These are phyloP conservation scores for Balaeniceps rex DNA, from an alignment of 2,113 vertebrate species.

Conservation along the genomic window DNA sequence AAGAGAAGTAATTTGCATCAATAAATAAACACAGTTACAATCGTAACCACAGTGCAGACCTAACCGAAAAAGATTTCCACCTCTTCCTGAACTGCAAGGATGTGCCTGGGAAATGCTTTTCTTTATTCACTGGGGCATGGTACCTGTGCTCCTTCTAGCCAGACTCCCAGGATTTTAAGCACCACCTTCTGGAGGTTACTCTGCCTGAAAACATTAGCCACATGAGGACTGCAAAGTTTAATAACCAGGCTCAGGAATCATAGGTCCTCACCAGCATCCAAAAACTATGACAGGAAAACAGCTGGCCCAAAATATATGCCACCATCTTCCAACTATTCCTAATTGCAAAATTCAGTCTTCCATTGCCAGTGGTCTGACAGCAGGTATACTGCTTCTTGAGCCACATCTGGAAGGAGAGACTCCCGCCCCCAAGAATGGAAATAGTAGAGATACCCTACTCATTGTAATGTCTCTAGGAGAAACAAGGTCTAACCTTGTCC, in stretches of 20 bases:
- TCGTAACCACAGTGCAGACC: neutral
- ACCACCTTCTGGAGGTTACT: neutral
- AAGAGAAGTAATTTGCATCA: neutral
- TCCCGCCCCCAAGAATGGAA: neutral
- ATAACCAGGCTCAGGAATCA: neutral
- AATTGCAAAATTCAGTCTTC: neutral
- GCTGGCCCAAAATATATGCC: neutral
- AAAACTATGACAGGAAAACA: neutral
- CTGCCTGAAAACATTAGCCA: neutral
- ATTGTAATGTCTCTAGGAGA: neutral
- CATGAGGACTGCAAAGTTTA: neutral
- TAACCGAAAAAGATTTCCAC: neutral
- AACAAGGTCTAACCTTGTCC: neutral
- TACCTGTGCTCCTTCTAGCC: neutral
- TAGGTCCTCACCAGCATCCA: neutral
- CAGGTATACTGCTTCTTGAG: neutral
- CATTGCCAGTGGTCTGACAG: neutral
- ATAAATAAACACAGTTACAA: neutral
- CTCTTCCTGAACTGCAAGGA: neutral
- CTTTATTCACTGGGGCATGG: neutral
- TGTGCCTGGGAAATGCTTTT: neutral
- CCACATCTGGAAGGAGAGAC: neutral
- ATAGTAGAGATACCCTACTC: neutral
- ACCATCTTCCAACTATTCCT: neutral
- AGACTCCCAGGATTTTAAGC: neutral